Evolutionary conservation across 2,113 vertebrate species (phyloP).

Genomic region (Nycticebus coucang): DNA sequence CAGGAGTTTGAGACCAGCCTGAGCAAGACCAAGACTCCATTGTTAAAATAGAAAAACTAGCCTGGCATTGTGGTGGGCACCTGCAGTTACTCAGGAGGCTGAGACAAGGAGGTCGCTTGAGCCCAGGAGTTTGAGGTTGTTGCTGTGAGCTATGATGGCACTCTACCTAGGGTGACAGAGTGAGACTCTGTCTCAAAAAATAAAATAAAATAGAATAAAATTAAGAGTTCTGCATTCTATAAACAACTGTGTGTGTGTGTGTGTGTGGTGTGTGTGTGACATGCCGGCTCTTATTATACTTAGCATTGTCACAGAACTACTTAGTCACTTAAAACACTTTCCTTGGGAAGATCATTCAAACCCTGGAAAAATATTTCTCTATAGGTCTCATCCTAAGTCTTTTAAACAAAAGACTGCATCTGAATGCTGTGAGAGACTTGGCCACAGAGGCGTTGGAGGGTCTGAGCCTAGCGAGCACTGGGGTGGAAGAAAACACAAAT

Average conservation of each 20-base stretch:
- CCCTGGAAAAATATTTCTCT: neutral
- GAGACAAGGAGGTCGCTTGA: no score
- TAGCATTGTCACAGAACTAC: neutral
- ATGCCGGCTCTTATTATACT: neutral
- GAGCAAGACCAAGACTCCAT: no score
- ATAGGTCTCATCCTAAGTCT: neutral
- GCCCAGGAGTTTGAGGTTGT: no score
- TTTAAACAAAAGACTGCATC: neutral
- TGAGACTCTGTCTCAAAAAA: no score
- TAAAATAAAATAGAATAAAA: no score
- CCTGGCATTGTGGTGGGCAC: no score
- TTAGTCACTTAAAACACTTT: neutral
- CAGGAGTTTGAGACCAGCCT: no score
- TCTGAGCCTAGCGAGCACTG: neutral
- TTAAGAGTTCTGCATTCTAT: neutral
- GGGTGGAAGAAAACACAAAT: slow-evolving; percentile 44
- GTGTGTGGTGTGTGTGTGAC: neutral
- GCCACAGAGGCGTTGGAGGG: neutral
- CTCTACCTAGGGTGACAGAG: no score
- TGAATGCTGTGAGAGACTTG: neutral
- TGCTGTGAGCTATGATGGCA: no score
- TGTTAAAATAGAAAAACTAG: no score
- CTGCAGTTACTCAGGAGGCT: no score
- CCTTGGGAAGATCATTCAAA: neutral
- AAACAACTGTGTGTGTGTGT: neutral